Percentiles rank a stretch among this genome's conserved stretches.
Evolutionary conservation across 1,140 invertebrate genomes (phyloP).

Genomic region (Drosophila murphyi): DNA sequence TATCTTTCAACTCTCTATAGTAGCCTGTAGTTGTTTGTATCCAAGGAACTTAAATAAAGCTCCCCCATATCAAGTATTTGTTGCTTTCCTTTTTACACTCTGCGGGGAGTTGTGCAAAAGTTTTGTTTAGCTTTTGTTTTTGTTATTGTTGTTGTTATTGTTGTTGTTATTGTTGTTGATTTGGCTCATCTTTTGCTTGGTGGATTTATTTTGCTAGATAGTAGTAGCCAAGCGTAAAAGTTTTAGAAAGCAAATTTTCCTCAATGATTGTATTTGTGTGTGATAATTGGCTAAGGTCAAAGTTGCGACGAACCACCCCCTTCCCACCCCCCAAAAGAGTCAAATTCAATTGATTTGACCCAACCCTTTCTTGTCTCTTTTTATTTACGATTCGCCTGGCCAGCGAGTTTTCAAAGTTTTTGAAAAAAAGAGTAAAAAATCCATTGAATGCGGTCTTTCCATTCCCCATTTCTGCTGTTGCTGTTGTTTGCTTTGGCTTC

Average conservation of each 20-base stretch:
- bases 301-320: slow-evolving; percentile 46
- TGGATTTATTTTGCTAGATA: slow-evolving; percentile 71
- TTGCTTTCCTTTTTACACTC: slow-evolving; percentile 4
- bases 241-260: slow-evolving; percentile 71
- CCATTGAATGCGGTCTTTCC: slow-evolving; percentile 10
- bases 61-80: slow-evolving; percentile 21
- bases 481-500: slow-evolving; percentile 8
- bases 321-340: slow-evolving; percentile 59
- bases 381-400: background rate
- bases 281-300: slow-evolving; percentile 72
- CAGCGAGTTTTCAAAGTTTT: slow-evolving; percentile 10
- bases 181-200: slow-evolving; percentile 15
- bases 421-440: background rate
- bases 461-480: background rate
- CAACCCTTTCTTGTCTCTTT: background rate
- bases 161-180: slow-evolving; percentile 39
- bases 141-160: slow-evolving; percentile 8
- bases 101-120: slow-evolving; percentile 38
- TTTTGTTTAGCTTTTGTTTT: slow-evolving; percentile 25
- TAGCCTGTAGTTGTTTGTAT: slow-evolving; percentile 15
- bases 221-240: slow-evolving; percentile 54
- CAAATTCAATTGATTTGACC: slow-evolving; percentile 74
- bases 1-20: slow-evolving; percentile 15
- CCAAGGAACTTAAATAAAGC: slow-evolving; percentile 5
- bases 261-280: slow-evolving; percentile 60